phyloP scores from a whole-genome alignment of 2,113 vertebrate genomes.

The Colius striatus region DNA sequence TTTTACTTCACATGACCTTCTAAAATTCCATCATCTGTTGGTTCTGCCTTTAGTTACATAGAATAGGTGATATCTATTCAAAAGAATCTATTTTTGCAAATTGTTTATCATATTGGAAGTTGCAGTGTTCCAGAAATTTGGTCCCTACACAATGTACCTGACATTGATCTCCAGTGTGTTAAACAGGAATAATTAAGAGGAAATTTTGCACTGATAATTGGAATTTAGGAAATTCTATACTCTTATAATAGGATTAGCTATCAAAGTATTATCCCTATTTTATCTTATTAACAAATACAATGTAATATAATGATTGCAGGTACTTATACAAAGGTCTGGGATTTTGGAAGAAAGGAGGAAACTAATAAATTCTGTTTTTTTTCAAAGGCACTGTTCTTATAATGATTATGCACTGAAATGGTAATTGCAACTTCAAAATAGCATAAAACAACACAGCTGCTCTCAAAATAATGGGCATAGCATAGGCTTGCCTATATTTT shows the following conservation, averaged over 20 bases:
- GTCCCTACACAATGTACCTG: neutral
- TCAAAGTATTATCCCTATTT: neutral
- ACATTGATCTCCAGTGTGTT: neutral
- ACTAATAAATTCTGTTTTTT: constrained; percentile 15
- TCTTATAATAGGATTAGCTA: neutral
- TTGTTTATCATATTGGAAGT: neutral
- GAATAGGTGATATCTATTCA: neutral
- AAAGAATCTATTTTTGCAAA: neutral
- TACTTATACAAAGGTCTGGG: neutral
- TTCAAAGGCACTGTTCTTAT: constrained; percentile 7
- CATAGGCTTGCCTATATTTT: neutral
- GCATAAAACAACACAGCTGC: neutral
- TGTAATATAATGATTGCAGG: neutral
- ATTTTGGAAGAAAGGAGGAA: constrained; percentile 3
- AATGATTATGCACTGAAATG: neutral
- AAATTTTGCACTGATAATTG: neutral
- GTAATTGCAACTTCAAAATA: neutral
- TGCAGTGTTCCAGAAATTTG: neutral
- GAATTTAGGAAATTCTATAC: neutral
- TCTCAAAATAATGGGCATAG: neutral
- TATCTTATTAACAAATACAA: constrained; percentile 4
- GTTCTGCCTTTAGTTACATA: neutral
- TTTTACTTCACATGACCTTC: neutral
- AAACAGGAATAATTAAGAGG: neutral
- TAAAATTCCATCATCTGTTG: neutral